Evolutionary conservation across 30 jellyfish, hydroid and myxozoan species (phyloP), one percentile per base, ranked within the genome.

Genomic region (Pseudorhiza aurosa): DNA sequence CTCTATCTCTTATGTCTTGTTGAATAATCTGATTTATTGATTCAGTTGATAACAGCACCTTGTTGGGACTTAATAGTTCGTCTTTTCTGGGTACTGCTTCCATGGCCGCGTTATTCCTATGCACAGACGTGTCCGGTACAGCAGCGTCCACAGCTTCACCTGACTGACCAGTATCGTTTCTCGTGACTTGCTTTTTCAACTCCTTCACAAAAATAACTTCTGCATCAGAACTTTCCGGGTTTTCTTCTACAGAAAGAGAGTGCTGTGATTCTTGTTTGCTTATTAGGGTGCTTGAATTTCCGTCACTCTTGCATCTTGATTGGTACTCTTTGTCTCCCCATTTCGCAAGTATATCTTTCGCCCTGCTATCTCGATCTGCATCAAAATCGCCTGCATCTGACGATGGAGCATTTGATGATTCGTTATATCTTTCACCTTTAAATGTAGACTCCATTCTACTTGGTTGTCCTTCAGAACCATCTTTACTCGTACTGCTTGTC

Each of bases 331-430:
- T 58, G 18, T 42, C 81, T 12, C 79, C 60, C 89, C 89, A 77
- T 59, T 77, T 77, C 0, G 72, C 81, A 9, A 77, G 35, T 11
- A 77, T 58, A n/a, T 64, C 55, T 29, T 46, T 62, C 40, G 81
- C 69, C 36, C 42, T 49, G 29, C n/a, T 8, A 46, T 77, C 81
- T 7, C 8, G n/a, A 12, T 60, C 81, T n/a, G n/a, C n/a, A n/a
- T n/a, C n/a, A n/a, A 65, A 26, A n/a, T n/a, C n/a, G n/a, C n/a
- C n/a, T n/a, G n/a, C n/a, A n/a, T n/a, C n/a, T n/a, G n/a, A n/a
- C n/a, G n/a, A 12, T 39, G 50, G 50, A 5, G 50, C 12, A 5
- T 39, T 39, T 39, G 50, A 12, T 12, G 12, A 5, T 39, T 39
- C 12, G 10, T 39, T 39, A 39, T 39, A 39, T 39, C 10, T 39